phyloP scores from a whole-genome alignment of 2,888 invertebrate genomes.

The Nowickia ferox region DNA sequence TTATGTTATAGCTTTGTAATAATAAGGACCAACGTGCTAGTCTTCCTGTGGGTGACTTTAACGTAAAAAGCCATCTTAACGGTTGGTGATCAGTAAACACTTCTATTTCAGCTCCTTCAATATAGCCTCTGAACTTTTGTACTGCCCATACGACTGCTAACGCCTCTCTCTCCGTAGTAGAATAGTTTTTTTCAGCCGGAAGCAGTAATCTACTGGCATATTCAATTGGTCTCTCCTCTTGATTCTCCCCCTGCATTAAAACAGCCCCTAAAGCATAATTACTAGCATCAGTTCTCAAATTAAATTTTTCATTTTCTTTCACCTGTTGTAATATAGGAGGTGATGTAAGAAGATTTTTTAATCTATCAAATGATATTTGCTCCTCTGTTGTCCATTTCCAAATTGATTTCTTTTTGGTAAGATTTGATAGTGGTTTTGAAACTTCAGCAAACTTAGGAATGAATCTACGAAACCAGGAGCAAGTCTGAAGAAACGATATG shows the following conservation, averaged over 20 bases:
- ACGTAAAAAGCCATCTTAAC: constrained; percentile 82
- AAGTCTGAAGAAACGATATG: rapidly evolving
- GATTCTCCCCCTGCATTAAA: constrained; percentile 48
- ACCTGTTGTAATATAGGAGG: no score
- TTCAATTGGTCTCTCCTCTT: constrained; percentile 48
- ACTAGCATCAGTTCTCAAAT: constrained; percentile 57
- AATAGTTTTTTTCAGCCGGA: constrained; percentile 79
- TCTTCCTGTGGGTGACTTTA: constrained; percentile 80
- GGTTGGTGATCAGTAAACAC: no score
- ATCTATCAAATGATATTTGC: not conserved
- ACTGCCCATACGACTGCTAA: no score
- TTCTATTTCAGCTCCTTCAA: no score
- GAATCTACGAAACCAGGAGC: no score
- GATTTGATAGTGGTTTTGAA: constrained; percentile 74
- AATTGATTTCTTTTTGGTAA: constrained; percentile 35
- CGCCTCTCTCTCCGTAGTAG: constrained; percentile 82
- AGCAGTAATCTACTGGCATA: constrained; percentile 73
- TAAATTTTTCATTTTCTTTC: constrained; percentile 33
- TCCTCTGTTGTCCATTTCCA: constrained; percentile 46
- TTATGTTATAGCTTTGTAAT: constrained; percentile 80
- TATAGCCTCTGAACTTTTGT: no score
- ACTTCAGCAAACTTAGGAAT: no score
- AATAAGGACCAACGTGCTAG: constrained; percentile 82
- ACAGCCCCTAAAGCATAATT: constrained; percentile 28
- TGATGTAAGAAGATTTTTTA: constrained; percentile 27